These are phyloP conservation scores for Drosophila macrospina DNA, from an alignment of 2,888 invertebrate genomes.

Conservation along the genomic window DNA sequence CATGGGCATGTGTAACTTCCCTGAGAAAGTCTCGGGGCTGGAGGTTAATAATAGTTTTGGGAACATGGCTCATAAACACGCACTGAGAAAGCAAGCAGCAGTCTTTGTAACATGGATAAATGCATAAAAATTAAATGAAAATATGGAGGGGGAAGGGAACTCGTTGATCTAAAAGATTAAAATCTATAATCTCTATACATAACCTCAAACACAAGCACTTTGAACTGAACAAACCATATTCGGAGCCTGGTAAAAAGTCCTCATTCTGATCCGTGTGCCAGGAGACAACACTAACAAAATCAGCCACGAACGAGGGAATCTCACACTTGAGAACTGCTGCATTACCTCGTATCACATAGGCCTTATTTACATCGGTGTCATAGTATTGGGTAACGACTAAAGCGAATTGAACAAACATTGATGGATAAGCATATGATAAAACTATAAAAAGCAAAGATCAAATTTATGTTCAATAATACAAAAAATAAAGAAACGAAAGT, in stretches of 20 bases:
- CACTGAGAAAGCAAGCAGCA: constrained; percentile 48
- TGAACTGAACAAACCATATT: constrained; percentile 84
- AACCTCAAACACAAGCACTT: constrained; percentile 12
- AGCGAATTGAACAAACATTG: constrained; percentile 22
- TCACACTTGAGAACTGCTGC: constrained; percentile 95
- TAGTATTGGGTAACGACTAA: constrained; percentile 95
- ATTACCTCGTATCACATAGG: constrained; percentile 95
- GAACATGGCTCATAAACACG: constrained; percentile 63
- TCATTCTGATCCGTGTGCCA: constrained; percentile 91
- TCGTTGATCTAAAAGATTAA: not conserved
- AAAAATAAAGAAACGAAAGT: constrained; percentile 16
- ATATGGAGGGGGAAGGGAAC: constrained; percentile 31
- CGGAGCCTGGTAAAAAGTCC: constrained; percentile 84
- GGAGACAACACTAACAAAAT: constrained; percentile 94
- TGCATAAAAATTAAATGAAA: constrained; percentile 47
- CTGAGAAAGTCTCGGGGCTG: constrained; percentile 57
- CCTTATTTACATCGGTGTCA: constrained; percentile 96
- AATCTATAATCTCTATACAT: constrained; percentile 21
- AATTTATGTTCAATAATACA: constrained; percentile 29
- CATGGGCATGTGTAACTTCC: constrained; percentile 45
- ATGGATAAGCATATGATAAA: constrained; percentile 16
- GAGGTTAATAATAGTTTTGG: constrained; percentile 68
- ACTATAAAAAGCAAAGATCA: constrained; percentile 15
- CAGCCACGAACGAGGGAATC: constrained; percentile 96
- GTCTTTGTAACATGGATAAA: constrained; percentile 33